A percentile compares a stretch with the other conserved stretches of the same genome.
phyloP scores from a whole-genome alignment of 53 echinoderm and acorn worm genomes.

The Actinopyga echinites region DNA sequence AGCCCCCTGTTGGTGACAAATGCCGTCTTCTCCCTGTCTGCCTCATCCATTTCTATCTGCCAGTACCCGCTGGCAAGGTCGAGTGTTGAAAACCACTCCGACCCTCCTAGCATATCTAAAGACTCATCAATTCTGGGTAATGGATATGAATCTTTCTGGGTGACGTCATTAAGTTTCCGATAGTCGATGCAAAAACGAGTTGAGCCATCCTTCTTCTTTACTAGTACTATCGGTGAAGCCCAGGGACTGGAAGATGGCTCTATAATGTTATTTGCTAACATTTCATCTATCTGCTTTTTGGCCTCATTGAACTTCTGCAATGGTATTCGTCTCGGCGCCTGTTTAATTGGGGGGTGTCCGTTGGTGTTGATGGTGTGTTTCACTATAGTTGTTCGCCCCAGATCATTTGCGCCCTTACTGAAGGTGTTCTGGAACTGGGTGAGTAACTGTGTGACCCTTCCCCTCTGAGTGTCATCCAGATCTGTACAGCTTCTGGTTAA shows the following conservation, averaged over 20 bases:
- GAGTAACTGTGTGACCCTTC: background rate
- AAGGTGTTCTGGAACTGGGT: conserved; percentile 32
- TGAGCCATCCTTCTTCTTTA: too few relatives aligned
- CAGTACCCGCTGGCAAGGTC: conserved; percentile 19
- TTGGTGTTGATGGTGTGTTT: conserved; percentile 40
- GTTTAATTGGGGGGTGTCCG: conserved; percentile 29
- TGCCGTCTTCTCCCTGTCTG: background rate
- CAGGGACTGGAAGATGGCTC: conserved; percentile 33
- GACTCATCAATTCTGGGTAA: too few relatives aligned
- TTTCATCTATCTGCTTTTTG: conserved; percentile 30
- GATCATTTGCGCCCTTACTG: conserved; percentile 10
- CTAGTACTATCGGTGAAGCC: background rate
- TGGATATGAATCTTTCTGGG: background rate
- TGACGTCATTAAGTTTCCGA: too few relatives aligned
- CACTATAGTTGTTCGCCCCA: conserved; percentile 35
- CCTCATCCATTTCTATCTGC: background rate
- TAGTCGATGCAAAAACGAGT: background rate
- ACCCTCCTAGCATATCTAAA: background rate
- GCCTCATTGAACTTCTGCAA: conserved; percentile 36
- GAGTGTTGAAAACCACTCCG: background rate
- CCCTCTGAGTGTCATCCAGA: background rate
- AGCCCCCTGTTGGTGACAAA: background rate
- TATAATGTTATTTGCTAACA: conserved; percentile 46
- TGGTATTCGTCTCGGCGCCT: conserved; percentile 43
- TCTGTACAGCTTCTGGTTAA: background rate